phyloP scores from a whole-genome alignment of 2,888 invertebrate species.

The Metallyticus violacea region DNA sequence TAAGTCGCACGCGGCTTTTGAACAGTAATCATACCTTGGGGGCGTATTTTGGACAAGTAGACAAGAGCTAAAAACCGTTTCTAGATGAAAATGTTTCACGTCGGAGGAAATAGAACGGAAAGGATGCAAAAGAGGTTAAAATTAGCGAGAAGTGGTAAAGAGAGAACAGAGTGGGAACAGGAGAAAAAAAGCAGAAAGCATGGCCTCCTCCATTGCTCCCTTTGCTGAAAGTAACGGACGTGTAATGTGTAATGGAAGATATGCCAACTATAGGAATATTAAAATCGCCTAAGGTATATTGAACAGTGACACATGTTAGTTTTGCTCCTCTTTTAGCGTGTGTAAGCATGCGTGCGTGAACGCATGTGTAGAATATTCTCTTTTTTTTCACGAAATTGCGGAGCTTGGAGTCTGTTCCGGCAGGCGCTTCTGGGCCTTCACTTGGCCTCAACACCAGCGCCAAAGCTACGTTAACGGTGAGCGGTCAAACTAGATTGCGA shows the following conservation, averaged over 20 bases:
- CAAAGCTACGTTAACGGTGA: background rate
- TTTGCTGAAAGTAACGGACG: background rate
- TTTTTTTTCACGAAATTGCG: background rate
- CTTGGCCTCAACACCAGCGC: background rate
- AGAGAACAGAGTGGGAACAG: too few relatives aligned
- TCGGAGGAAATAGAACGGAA: background rate
- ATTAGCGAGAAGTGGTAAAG: background rate
- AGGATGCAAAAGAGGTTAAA: background rate
- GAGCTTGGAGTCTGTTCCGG: slow-evolving; percentile 9
- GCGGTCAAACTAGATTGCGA: slow-evolving; percentile 14
- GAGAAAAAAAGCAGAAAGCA: too few relatives aligned
- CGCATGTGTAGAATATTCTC: background rate
- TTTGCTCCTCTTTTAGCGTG: background rate
- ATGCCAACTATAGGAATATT: background rate
- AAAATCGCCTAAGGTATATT: slow-evolving; percentile 6
- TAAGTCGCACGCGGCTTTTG: background rate
- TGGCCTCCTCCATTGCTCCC: background rate
- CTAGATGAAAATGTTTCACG: background rate
- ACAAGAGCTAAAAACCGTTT: background rate
- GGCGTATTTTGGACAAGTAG: background rate
- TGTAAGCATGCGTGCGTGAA: background rate
- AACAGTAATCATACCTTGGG: background rate
- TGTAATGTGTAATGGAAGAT: background rate
- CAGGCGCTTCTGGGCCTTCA: background rate
- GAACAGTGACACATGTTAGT: slow-evolving; percentile 6